phyloP scores from a whole-genome alignment of 2,113 vertebrate genomes.

The Microcebus ravelobensis region DNA sequence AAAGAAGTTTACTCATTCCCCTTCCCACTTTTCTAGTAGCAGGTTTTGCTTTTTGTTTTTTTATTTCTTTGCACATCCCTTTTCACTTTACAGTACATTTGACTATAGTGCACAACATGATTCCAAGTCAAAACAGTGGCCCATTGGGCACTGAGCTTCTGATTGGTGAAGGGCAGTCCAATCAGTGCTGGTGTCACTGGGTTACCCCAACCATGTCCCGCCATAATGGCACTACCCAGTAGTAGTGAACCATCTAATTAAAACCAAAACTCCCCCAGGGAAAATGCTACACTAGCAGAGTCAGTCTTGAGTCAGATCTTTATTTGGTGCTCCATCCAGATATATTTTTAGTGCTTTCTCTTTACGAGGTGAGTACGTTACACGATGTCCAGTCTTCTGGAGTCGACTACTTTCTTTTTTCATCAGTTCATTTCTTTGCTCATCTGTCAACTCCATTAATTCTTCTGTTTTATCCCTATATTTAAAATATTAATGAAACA shows the following conservation, averaged over 20 bases:
- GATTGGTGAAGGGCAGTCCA: slow-evolving; percentile 87
- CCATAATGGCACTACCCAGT: slow-evolving; percentile 88
- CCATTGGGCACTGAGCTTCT: slow-evolving; percentile 86
- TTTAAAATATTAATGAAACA: slow-evolving; percentile 62
- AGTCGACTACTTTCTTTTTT: slow-evolving; percentile 99
- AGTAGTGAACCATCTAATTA: slow-evolving; percentile 86
- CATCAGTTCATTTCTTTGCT: slow-evolving; percentile 97
- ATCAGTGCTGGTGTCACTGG: slow-evolving; percentile 89
- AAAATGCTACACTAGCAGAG: slow-evolving; percentile 82
- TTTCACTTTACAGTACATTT: slow-evolving; percentile 98
- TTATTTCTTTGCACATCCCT: slow-evolving; percentile 94
- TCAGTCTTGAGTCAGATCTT: slow-evolving; percentile 97
- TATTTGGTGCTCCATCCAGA: slow-evolving; percentile 96
- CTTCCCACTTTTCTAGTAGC: slow-evolving; percentile 80
- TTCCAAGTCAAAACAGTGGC: slow-evolving; percentile 90
- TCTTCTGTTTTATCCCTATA: slow-evolving; percentile 95
- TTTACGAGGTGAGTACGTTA: slow-evolving; percentile 98
- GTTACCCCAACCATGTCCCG: slow-evolving; percentile 87
- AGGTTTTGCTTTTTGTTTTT: slow-evolving; percentile 81
- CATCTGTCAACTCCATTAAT: slow-evolving; percentile 95
- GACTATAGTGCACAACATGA: slow-evolving; percentile 97
- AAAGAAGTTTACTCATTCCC: slow-evolving; percentile 85
- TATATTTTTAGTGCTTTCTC: slow-evolving; percentile 99
- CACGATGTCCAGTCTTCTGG: slow-evolving; percentile 97
- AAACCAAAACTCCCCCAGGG: slow-evolving; percentile 84